A percentile compares a stretch with the other conserved stretches of the same genome.
Evolutionary conservation across 2,113 vertebrate species (phyloP).

Genomic region (Phrynosoma blainvillii): DNA sequence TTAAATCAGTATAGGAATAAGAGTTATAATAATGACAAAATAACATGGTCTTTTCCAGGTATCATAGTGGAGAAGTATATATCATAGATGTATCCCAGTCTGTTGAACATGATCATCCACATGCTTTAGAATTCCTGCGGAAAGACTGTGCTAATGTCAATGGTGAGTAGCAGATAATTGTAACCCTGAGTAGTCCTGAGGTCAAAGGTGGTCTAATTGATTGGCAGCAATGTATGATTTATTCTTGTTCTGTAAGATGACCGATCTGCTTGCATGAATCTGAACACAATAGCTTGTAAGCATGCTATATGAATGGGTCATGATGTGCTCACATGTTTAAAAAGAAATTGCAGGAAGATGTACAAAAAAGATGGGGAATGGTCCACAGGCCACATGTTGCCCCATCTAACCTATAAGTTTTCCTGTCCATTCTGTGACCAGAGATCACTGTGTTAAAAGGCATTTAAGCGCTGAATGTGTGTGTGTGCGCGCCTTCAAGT

Average conservation of each 20-base stretch:
- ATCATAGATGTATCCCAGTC: slow-evolving; percentile 97
- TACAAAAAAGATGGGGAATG: too few species aligned
- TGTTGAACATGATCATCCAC: slow-evolving; percentile 95
- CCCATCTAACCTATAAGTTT: too few species aligned
- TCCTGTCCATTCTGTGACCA: too few species aligned
- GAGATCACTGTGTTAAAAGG: too few species aligned
- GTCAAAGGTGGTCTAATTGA: neutral
- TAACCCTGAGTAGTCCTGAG: too few species aligned
- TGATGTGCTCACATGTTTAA: too few species aligned
- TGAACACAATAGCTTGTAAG: neutral
- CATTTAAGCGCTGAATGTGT: too few species aligned
- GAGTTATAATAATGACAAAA: neutral
- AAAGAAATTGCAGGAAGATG: too few species aligned
- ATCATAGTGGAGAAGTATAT: slow-evolving; percentile 84
- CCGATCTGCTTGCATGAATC: neutral
- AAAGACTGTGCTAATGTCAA: slow-evolving; percentile 95
- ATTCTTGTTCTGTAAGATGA: neutral
- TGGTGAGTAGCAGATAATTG: slow-evolving; percentile 74
- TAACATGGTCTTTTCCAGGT: slow-evolving; percentile 70
- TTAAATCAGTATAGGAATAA: neutral
- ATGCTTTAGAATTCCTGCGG: slow-evolving; percentile 93
- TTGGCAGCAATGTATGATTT: neutral
- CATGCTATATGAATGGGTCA: neutral
- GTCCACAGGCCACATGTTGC: too few species aligned
- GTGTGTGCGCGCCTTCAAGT: too few species aligned